Percentiles rank a stretch among this genome's conserved stretches.
Conservation (phyloP, 2,113 vertebrate genomes). For the Hiodon tergisus region DNA sequence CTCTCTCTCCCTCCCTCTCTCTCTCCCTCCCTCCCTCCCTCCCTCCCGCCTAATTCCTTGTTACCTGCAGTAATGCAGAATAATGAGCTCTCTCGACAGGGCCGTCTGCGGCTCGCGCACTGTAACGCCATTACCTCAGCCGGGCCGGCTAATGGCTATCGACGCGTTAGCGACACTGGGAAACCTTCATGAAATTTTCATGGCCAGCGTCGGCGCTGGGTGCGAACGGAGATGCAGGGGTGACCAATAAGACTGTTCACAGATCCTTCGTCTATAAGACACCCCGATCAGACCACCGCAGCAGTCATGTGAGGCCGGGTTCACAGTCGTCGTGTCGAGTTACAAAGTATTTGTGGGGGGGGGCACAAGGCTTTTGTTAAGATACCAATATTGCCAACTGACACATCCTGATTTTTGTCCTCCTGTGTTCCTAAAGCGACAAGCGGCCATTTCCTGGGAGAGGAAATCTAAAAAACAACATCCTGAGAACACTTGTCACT, state of each 20-base stretch:
- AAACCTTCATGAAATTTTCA: constrained; percentile 61
- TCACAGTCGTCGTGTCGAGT: no score
- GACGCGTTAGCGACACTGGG: constrained; percentile 39
- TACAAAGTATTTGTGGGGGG: no score
- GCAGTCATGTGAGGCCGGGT: no score
- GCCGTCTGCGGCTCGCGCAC: constrained; percentile 48
- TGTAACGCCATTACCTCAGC: constrained; percentile 56
- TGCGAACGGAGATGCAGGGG: constrained; percentile 28
- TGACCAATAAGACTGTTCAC: neutral
- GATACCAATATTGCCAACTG: no score
- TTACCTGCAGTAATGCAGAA: constrained; percentile 56
- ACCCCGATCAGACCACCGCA: no score
- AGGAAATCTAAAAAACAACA: no score
- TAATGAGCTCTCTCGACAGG: constrained; percentile 29
- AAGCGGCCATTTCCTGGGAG: no score
- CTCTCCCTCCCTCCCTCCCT: neutral
- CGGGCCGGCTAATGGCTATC: constrained; percentile 62
- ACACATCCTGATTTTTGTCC: no score
- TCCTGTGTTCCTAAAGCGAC: no score
- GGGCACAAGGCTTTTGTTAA: no score
- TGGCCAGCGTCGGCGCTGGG: constrained; percentile 50
- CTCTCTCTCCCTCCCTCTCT: constrained; percentile 12
- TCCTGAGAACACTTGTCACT: neutral
- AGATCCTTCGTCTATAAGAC: neutral
- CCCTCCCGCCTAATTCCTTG: constrained; percentile 32